Evolutionary conservation across 2,888 invertebrate genomes (phyloP), one percentile per base, ranked within the genome.

Genomic region (Diplazon laetatorius): DNA sequence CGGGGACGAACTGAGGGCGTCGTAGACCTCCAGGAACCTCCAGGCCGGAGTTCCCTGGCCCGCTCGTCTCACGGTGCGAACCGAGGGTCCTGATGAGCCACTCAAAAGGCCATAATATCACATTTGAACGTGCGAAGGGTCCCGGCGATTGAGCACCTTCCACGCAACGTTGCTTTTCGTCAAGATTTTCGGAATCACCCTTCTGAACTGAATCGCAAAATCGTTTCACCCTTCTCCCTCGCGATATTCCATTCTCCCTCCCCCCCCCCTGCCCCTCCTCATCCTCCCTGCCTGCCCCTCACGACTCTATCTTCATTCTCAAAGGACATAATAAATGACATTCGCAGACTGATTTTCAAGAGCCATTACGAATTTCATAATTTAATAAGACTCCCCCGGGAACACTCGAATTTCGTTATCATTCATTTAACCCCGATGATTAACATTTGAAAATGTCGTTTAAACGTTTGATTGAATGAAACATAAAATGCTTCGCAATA

Each of bases 91-190:
- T 70, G 70, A 78, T 74, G 70, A 78, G 73, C 65, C 75, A 75
- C 69, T 78, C 65, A 65, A 78, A 78, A 71, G 69, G 69, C 71
- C 62, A 68, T 71, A 78, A 78, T 76, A 72, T 72, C 71, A n/a
- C n/a, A 52, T 79, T 76, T 55, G 25, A 57, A 5, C 6, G 18
- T 39, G 20, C 52, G 12, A 55, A 25, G 37, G 22, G 55, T 30
- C 52, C 55, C 60, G 55, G 70, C 44, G 44, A 39, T 42, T 20
- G 37, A 50, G 37, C 20, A 50, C 4, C 8, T 25, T 6, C n/a
- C 8, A 18, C 48, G 10, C 48, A 12, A 18, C 18, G n/a, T 35
- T 20, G 50, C 10, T 12, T 10, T 39, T 66, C 39, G 20, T 22
- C 25, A 9, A 22, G 22, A 52, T 37, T 39, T 66, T 66, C 37